These are phyloP conservation scores for Ericerus pela DNA, from an alignment of 1,140 invertebrate genomes.

Conservation along the genomic window DNA sequence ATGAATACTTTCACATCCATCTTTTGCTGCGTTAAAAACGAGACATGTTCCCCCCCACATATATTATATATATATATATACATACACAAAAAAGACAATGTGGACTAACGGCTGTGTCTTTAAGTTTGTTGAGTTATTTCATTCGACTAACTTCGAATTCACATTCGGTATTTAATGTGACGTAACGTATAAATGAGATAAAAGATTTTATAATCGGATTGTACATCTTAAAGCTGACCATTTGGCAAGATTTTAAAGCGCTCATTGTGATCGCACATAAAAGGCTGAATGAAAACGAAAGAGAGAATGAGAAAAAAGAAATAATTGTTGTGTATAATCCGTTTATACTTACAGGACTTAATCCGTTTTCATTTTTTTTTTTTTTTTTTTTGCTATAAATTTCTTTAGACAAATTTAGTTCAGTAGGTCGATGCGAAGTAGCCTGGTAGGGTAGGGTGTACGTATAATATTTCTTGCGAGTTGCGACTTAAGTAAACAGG, in stretches of 20 bases:
- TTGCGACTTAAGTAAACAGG: too few relatives aligned
- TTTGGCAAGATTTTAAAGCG: constrained; percentile 6
- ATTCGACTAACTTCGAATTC: constrained; percentile 1
- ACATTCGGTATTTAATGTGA: not conserved
- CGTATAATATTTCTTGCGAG: too few relatives aligned
- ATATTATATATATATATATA: too few relatives aligned
- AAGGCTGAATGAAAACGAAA: not conserved
- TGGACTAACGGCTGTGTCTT: not conserved
- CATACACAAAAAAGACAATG: too few relatives aligned
- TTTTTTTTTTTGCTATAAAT: too few relatives aligned
- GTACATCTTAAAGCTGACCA: constrained; percentile 2
- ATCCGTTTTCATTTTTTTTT: too few relatives aligned
- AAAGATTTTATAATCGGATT: constrained; percentile 8
- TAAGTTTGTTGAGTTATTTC: constrained; percentile 10
- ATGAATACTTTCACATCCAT: too few relatives aligned
- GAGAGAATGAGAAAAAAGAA: too few relatives aligned
- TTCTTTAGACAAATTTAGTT: not conserved
- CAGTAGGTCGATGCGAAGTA: constrained; percentile 9
- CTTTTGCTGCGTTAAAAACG: too few relatives aligned
- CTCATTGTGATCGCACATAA: constrained; percentile 3
- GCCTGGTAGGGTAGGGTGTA: too few relatives aligned
- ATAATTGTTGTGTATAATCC: constrained; percentile 9
- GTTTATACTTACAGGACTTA: not conserved
- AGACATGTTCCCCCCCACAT: too few relatives aligned
- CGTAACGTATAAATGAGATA: not conserved